These are phyloP conservation scores for Cerastis leucographa DNA, from an alignment of 2,888 invertebrate genomes.

Conservation along the genomic window DNA sequence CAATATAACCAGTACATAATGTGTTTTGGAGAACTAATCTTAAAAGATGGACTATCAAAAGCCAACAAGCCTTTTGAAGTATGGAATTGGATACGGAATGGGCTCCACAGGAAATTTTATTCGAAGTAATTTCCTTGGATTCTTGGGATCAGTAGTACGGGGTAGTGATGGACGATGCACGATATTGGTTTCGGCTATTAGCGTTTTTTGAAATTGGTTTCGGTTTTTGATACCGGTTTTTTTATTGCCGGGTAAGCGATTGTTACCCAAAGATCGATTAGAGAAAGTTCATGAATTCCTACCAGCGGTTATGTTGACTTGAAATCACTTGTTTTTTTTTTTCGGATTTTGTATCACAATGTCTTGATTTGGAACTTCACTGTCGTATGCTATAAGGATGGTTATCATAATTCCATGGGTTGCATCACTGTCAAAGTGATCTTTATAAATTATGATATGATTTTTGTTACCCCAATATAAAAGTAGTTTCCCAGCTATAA, in stretches of 20 bases:
- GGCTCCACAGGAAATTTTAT: slow-evolving; percentile 66
- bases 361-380: not conserved
- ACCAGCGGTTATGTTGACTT: no score
- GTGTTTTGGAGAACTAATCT: slow-evolving; percentile 45
- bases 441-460: no score
- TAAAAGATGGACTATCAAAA: slow-evolving; percentile 53
- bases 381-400: not conserved
- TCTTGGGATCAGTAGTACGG: slow-evolving; percentile 34
- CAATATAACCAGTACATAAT: slow-evolving; percentile 6
- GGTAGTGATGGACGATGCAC: slow-evolving; percentile 41
- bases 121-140: slow-evolving; percentile 65
- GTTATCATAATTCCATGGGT: not conserved
- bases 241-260: not conserved
- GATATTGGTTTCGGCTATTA: slow-evolving; percentile 57
- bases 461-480: no score
- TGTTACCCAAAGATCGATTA: not conserved
- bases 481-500: no score
- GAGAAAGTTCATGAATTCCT: not conserved
- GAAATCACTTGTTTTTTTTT: not conserved
- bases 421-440: not conserved
- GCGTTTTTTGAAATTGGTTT: slow-evolving; percentile 23
- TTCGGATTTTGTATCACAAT: not conserved
- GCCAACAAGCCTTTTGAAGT: slow-evolving; percentile 63
- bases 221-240: slow-evolving; percentile 19
- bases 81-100: slow-evolving; percentile 60